phyloP scores from a whole-genome alignment of 2,888 invertebrate species.

The Eumacrocentrus americanus region DNA sequence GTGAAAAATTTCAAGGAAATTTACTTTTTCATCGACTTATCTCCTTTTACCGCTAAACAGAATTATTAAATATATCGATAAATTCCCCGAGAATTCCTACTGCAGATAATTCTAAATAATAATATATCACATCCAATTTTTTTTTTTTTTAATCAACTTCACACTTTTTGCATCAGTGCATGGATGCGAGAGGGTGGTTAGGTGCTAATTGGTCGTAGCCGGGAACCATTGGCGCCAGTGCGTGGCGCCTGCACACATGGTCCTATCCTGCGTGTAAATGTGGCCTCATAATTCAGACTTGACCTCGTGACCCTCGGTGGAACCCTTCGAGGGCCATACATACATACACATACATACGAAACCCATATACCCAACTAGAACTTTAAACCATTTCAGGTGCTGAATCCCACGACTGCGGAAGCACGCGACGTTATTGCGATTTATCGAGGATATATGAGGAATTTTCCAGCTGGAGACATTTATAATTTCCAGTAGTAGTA shows the following conservation, averaged over 20 bases:
- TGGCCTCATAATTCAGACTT: constrained; percentile 33
- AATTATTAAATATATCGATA: neutral
- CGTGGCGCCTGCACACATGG: constrained; percentile 37
- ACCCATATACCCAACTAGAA: too few species aligned
- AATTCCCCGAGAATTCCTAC: constrained; percentile 4
- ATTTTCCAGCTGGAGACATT: constrained; percentile 1
- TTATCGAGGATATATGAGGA: constrained; percentile 30
- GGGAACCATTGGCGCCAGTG: constrained; percentile 42
- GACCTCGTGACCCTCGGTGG: constrained; percentile 16
- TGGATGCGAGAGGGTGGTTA: constrained; percentile 29
- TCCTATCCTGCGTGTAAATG: constrained; percentile 18
- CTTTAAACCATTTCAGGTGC: constrained; percentile 34
- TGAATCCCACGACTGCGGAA: constrained; percentile 32
- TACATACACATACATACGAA: constrained; percentile 3
- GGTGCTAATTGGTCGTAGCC: constrained; percentile 56
- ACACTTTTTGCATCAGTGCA: neutral
- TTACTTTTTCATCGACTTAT: constrained; percentile 3
- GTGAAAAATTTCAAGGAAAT: neutral
- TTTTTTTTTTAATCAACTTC: neutral
- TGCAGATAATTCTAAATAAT: neutral
- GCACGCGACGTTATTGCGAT: constrained; percentile 29
- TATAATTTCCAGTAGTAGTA: neutral
- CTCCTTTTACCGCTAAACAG: constrained; percentile 35
- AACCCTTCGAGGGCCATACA: neutral
- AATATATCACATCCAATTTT: neutral